phyloP scores from a whole-genome alignment of 1,140 invertebrate species.

The Heliothis virescens region DNA sequence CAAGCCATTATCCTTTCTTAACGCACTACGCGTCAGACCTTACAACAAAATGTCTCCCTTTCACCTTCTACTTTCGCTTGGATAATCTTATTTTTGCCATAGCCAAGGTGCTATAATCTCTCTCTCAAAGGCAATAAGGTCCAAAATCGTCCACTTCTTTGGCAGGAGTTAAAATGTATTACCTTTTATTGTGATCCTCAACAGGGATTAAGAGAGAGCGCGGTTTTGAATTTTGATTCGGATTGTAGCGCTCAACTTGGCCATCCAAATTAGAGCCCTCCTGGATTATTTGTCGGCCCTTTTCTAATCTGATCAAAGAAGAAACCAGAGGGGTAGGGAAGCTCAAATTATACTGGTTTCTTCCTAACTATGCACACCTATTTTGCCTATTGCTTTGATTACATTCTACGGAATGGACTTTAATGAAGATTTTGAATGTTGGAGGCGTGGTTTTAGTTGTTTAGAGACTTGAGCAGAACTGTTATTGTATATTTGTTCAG shows the following conservation, averaged over 20 bases:
- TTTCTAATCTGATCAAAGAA: constrained; percentile 66
- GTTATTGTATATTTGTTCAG: constrained; percentile 53
- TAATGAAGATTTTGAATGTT: constrained; percentile 79
- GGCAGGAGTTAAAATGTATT: constrained; percentile 83
- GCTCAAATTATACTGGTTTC: constrained; percentile 63
- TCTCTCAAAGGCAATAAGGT: constrained; percentile 63
- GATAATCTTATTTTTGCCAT: constrained; percentile 83
- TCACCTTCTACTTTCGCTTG: constrained; percentile 85
- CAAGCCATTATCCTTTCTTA: constrained; percentile 20
- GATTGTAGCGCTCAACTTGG: constrained; percentile 74
- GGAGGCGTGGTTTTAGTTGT: constrained; percentile 64
- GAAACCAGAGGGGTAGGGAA: constrained; percentile 48
- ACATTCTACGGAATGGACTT: constrained; percentile 75
- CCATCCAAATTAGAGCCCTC: constrained; percentile 78
- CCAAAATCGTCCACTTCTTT: constrained; percentile 61
- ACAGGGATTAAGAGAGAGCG: constrained; percentile 85
- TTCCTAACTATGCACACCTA: constrained; percentile 77
- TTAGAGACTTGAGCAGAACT: constrained; percentile 61
- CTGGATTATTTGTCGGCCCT: constrained; percentile 68
- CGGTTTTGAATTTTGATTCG: constrained; percentile 86
- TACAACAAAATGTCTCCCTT: constrained; percentile 83
- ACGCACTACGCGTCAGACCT: constrained; percentile 60
- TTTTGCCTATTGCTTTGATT: constrained; percentile 81
- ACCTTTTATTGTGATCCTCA: constrained; percentile 86
- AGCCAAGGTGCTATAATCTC: constrained; percentile 66